Evolutionary conservation across 2,888 invertebrate genomes (phyloP).

Genomic region (Lordiphosa andalusiaca): DNA sequence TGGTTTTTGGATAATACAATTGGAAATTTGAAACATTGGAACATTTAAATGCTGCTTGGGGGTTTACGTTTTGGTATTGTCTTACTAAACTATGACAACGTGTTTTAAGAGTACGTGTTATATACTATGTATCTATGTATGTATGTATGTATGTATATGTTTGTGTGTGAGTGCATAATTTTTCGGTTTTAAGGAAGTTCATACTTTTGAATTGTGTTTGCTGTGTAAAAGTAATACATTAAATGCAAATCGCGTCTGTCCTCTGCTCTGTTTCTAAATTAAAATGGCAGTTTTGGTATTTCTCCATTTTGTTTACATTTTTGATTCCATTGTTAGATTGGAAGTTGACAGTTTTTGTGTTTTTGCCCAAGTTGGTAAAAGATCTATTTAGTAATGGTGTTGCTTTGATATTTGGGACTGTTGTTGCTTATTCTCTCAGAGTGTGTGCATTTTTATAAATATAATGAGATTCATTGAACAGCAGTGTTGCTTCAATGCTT

Average conservation of each 20-base stretch:
- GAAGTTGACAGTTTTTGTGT: slow-evolving; percentile 17
- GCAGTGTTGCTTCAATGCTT: slow-evolving; percentile 2
- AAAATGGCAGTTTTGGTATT: slow-evolving; percentile 68
- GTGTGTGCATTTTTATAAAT: slow-evolving; percentile 36
- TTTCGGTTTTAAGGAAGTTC: slow-evolving; percentile 33
- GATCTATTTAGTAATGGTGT: slow-evolving; percentile 22
- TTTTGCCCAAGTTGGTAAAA: slow-evolving; percentile 10
- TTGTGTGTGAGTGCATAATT: slow-evolving; percentile 31
- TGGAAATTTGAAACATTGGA: slow-evolving; percentile 30
- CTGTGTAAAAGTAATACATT: slow-evolving; percentile 39
- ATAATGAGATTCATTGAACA: slow-evolving; percentile 57
- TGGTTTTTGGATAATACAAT: slow-evolving; percentile 47
- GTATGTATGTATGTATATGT: slow-evolving; percentile 14
- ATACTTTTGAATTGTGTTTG: slow-evolving; percentile 13
- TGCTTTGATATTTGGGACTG: slow-evolving; percentile 29
- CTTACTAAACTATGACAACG: slow-evolving; percentile 67
- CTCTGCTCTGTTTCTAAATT: slow-evolving; percentile 53
- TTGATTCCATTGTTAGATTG: slow-evolving; percentile 24
- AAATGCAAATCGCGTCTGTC: slow-evolving; percentile 27
- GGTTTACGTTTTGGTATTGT: slow-evolving; percentile 34
- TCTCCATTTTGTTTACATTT: slow-evolving; percentile 18
- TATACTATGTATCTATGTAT: slow-evolving; percentile 26
- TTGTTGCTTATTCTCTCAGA: slow-evolving; percentile 6
- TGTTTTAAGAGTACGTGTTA: slow-evolving; percentile 46
- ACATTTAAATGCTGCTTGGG: slow-evolving; percentile 47